Conservation (phyloP, 2,797 vertebrate species). For the Micromesistius poutassou region DNA sequence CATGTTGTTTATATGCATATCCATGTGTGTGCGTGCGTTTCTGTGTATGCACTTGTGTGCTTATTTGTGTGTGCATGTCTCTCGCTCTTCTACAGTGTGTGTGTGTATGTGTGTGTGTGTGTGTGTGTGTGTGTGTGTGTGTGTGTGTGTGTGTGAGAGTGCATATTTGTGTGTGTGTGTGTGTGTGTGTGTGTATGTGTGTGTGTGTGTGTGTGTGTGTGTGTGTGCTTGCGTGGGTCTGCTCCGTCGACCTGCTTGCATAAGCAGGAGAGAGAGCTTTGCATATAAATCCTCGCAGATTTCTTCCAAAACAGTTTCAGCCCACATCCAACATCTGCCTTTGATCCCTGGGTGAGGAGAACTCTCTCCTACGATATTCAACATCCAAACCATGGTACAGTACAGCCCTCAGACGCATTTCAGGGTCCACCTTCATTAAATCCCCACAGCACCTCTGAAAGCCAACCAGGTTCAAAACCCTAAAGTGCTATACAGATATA, state of each 20-base stretch:
- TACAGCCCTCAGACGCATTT: too few species aligned
- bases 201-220: not conserved
- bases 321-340: constrained; percentile 47
- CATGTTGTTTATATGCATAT: not conserved
- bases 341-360: constrained; percentile 23
- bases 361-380: constrained; percentile 19
- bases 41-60: not conserved
- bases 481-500: not conserved
- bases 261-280: not conserved
- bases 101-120: too few species aligned
- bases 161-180: not conserved
- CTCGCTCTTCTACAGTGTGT: too few species aligned
- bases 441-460: too few species aligned
- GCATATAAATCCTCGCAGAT: constrained; percentile 22
- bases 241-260: not conserved
- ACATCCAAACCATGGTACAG: too few species aligned
- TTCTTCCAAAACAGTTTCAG: constrained; percentile 28
- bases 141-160: not conserved
- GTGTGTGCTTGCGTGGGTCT: not conserved
- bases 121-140: not conserved
- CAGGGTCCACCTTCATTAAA: too few species aligned
- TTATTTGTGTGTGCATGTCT: not conserved
- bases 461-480: too few species aligned
- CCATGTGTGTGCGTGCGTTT: not conserved
- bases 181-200: not conserved